Evolutionary conservation across 2,888 invertebrate species (phyloP), one percentile per base, ranked within the genome.

Genomic region (Drosophila multiciliata): DNA sequence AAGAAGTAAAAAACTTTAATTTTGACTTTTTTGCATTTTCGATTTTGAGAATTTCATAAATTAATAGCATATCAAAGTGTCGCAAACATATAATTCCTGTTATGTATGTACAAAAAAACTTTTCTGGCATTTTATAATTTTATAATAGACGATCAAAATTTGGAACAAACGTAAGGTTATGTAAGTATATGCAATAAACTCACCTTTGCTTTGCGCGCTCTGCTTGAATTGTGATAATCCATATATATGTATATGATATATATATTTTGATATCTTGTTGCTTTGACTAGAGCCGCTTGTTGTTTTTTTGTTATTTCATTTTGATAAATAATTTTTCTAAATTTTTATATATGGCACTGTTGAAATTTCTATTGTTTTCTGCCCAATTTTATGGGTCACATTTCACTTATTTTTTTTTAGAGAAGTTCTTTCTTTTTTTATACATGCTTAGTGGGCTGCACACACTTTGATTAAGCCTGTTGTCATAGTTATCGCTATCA

Each of bases 331-430:
- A 52, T 49, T 59, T 59, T 32, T 40, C 33, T 62, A 66, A 42
- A 49, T 40, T 62, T 57, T 11, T 42, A 15, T 50, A 38, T 81
- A 82, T 82, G 82, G 82, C 82, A 82, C 87, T 83, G 45, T 73
- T 50, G 49, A 64, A 55, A 61, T 52, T 23, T 72, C 40, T 33
- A 26, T 58, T 40, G 45, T 45, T 45, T 45, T 15, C 8, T 45
- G 2, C 52, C n/a, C 12, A 26, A 62, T 52, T 20, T 15, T 40
- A 53, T 26, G 33, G 45, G 48, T 82, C 84, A 82, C 84, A 82
- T 87, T 54, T 66, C 65, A 80, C 67, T 61, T 55, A 45, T 35
- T 7, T 15, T 8, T 12, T 55, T n/a, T 11, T 23, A 45, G 23
- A 45, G 23, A 15, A 45, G 23, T 45, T 45, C 23, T 23, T 23